Evolutionary conservation across 2,888 invertebrate genomes (phyloP).

Genomic region (Nemoura dubitans): DNA sequence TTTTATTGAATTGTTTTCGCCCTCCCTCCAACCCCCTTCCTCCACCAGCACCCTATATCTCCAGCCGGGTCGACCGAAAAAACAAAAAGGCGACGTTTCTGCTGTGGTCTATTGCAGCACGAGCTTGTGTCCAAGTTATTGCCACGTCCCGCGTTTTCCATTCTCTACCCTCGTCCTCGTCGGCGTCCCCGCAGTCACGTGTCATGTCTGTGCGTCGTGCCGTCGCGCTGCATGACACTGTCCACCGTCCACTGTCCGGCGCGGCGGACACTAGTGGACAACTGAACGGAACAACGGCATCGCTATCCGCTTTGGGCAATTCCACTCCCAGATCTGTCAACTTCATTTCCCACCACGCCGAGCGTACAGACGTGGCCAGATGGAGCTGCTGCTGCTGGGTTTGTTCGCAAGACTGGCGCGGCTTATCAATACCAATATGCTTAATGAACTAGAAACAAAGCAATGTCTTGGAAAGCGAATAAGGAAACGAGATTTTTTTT

Average conservation of each 20-base stretch:
- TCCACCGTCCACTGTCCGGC: not conserved
- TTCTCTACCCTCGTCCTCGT: not conserved
- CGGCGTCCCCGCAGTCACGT: not conserved
- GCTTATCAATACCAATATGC: not conserved
- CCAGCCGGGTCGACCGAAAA: not conserved
- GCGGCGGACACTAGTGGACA: not conserved
- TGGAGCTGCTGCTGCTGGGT: not conserved
- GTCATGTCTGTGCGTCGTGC: not conserved
- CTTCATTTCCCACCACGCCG: not conserved
- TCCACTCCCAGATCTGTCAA: conserved; percentile 4
- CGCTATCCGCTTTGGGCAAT: not conserved
- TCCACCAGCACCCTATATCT: not conserved
- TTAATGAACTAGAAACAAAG: not conserved
- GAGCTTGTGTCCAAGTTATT: not conserved
- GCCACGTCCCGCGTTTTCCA: not conserved
- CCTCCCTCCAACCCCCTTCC: not conserved
- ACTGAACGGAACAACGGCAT: not conserved
- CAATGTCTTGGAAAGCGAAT: not conserved
- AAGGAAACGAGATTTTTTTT: not conserved
- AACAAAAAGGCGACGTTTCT: not conserved
- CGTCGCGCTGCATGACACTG: not conserved
- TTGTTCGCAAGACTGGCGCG: not conserved
- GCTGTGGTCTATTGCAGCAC: not conserved
- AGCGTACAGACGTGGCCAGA: not conserved
- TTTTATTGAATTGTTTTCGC: not conserved